Conservation (phyloP, 2,113 vertebrate genomes). For the Lutjanus erythropterus region DNA sequence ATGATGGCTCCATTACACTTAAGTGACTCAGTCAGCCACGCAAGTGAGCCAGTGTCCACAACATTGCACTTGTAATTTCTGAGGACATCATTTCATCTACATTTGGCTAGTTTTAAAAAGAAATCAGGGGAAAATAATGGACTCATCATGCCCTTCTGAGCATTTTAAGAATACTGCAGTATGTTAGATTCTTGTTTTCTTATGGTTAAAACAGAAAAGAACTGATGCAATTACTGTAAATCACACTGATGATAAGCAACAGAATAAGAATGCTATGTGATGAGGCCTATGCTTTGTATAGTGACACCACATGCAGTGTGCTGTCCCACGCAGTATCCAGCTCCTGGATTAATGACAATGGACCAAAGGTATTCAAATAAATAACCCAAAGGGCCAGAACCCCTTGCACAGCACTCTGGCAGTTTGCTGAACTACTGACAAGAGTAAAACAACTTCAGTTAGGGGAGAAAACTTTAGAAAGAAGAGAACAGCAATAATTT, state of each 20-base stretch:
- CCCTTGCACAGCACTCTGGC: constrained; percentile 51
- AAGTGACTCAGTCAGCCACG: neutral
- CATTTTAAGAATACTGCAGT: too few species aligned
- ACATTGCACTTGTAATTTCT: neutral
- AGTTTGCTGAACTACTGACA: constrained; percentile 46
- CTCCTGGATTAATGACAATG: constrained; percentile 34
- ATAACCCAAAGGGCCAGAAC: constrained; percentile 16
- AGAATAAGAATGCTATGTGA: neutral
- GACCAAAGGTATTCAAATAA: constrained; percentile 53
- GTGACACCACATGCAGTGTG: constrained; percentile 26
- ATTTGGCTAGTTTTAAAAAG: neutral
- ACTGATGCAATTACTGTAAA: neutral
- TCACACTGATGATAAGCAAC: neutral
- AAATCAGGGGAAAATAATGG: neutral
- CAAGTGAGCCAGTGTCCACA: neutral
- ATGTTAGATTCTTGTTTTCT: neutral
- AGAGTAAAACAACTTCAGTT: constrained; percentile 17
- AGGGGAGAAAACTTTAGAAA: constrained; percentile 27
- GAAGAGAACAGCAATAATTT: constrained; percentile 34
- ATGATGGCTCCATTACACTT: constrained; percentile 10
- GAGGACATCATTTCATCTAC: neutral
- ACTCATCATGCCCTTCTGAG: neutral
- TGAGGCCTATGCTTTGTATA: neutral
- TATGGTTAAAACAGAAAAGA: neutral
- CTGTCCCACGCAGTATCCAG: constrained; percentile 1